Conservation (phyloP, 2,888 invertebrate species). For the Drosophila falleni region DNA sequence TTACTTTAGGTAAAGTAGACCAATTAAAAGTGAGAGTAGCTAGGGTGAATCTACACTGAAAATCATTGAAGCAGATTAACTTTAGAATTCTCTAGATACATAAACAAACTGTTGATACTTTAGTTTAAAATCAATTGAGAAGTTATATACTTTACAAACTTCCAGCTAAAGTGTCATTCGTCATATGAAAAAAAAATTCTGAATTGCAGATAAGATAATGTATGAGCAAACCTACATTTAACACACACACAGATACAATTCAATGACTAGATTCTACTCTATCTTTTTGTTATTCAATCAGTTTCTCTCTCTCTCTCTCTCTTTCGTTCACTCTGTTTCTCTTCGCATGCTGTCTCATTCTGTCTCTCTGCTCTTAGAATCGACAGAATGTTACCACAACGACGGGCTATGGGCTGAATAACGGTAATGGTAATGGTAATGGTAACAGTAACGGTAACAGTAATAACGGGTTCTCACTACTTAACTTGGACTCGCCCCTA, state of each 20-base stretch:
- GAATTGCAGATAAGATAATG: conserved; percentile 54
- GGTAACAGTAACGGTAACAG: conserved; percentile 17
- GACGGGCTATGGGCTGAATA: conserved; percentile 82
- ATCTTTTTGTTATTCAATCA: conserved; percentile 28
- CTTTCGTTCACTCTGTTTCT: conserved; percentile 32
- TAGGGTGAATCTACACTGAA: neutral
- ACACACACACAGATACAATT: neutral
- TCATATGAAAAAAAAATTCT: conserved; percentile 5
- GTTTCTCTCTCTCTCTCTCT: conserved; percentile 13
- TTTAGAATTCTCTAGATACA: neutral
- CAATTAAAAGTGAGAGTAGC: conserved; percentile 16
- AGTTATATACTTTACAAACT: conserved; percentile 3
- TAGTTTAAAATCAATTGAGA: conserved; percentile 2
- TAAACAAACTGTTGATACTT: conserved; percentile 8
- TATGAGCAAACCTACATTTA: neutral
- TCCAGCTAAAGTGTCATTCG: conserved; percentile 5
- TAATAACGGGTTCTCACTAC: conserved; percentile 80
- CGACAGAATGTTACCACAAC: conserved; percentile 85
- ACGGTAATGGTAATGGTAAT: conserved; percentile 60
- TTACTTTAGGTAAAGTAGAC: conserved; percentile 4
- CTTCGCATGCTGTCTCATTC: conserved; percentile 37
- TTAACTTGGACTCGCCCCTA: conserved; percentile 84
- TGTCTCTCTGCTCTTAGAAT: conserved; percentile 71
- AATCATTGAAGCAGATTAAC: neutral
- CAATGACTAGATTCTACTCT: conserved; percentile 4